These are phyloP conservation scores for Taphrorychus bicolor DNA, from an alignment of 2,888 invertebrate species.

Conservation along the genomic window DNA sequence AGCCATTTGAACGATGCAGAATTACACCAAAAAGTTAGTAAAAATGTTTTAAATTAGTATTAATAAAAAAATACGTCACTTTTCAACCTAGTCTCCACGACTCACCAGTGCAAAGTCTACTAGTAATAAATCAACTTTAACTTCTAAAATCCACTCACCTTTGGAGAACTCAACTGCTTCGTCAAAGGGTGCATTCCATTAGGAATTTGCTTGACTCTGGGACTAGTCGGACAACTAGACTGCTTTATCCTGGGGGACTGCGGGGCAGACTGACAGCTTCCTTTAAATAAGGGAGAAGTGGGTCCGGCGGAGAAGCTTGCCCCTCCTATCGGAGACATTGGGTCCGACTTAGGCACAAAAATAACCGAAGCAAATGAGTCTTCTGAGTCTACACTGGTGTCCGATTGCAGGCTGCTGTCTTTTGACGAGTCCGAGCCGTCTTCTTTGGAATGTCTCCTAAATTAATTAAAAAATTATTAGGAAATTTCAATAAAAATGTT, in stretches of 20 bases:
- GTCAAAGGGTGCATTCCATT: slow-evolving; percentile 65
- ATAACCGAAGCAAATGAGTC: slow-evolving; percentile 94
- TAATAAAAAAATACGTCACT: background rate
- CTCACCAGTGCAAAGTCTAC: too few relatives aligned
- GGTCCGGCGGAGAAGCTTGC: slow-evolving; percentile 65
- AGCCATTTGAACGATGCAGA: too few relatives aligned
- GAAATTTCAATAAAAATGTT: too few relatives aligned
- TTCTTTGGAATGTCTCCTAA: slow-evolving; percentile 78
- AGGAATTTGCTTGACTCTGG: slow-evolving; percentile 70
- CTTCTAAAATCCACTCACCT: slow-evolving; percentile 45
- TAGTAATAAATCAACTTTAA: background rate
- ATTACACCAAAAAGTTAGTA: too few relatives aligned
- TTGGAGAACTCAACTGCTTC: slow-evolving; percentile 68
- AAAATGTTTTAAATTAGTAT: too few relatives aligned
- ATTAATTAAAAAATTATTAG: slow-evolving; percentile 9
- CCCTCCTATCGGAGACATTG: slow-evolving; percentile 66
- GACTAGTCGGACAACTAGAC: slow-evolving; percentile 72
- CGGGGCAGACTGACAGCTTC: slow-evolving; percentile 70
- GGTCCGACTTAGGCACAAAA: slow-evolving; percentile 84
- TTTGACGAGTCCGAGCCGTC: slow-evolving; percentile 90
- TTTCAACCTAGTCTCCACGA: too few relatives aligned
- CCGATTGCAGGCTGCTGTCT: slow-evolving; percentile 90
- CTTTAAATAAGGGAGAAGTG: slow-evolving; percentile 68
- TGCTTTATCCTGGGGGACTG: slow-evolving; percentile 78
- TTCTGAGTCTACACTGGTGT: slow-evolving; percentile 92